Percentiles rank a stretch among this genome's conserved stretches.
Conservation (phyloP, 2,113 vertebrate species). For the Mesoclemmys tuberculata region DNA sequence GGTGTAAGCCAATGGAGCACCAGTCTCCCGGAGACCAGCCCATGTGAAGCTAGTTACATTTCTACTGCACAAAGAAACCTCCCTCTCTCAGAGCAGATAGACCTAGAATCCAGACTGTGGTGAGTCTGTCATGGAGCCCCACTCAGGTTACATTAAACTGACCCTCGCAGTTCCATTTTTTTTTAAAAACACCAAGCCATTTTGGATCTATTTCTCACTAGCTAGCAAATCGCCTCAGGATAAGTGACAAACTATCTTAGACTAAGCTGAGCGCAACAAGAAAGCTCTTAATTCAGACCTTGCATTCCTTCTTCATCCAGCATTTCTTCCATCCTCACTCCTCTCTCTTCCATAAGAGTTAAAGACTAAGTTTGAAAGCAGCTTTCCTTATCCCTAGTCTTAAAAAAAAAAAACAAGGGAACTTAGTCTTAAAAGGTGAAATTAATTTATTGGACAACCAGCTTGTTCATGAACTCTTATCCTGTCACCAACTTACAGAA, state of each 20-base stretch:
- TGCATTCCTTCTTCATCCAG: background rate
- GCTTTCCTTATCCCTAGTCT: background rate
- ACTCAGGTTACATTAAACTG: background rate
- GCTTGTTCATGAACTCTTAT: background rate
- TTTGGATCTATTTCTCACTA: background rate
- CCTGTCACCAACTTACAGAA: background rate
- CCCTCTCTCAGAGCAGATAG: rapidly evolving
- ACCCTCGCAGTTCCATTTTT: background rate
- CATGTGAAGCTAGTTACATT: background rate
- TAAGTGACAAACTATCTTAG: background rate
- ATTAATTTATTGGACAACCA: rapidly evolving
- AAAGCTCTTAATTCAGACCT: background rate
- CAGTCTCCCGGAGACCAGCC: background rate
- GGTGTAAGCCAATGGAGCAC: background rate
- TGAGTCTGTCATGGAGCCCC: background rate
- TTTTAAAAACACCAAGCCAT: background rate
- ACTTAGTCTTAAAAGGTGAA: background rate
- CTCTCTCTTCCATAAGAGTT: background rate
- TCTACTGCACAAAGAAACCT: background rate
- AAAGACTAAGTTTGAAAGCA: background rate
- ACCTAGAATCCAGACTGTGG: background rate
- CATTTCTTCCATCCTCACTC: background rate
- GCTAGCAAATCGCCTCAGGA: background rate
- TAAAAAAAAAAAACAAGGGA: background rate
- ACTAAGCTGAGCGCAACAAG: background rate